A percentile compares a stretch with the other conserved stretches of the same genome.
phyloP scores from a whole-genome alignment of 2,797 vertebrate genomes.

The Dromococcyx pavoninus region DNA sequence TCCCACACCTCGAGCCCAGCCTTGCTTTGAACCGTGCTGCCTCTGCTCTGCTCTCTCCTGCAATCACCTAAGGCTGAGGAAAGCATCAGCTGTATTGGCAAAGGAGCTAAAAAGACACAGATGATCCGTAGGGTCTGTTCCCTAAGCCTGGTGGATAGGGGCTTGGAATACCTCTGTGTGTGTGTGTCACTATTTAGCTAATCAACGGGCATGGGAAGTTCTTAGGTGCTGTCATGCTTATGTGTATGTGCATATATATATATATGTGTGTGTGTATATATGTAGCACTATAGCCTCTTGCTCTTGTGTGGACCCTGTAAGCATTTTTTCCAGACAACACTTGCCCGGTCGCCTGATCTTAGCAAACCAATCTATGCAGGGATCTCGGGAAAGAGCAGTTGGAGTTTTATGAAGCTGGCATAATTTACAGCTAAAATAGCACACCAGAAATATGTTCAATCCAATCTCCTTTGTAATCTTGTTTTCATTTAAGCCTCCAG shows the following conservation, averaged over 20 bases:
- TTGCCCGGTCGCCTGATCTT: neutral
- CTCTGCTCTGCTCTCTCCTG: neutral
- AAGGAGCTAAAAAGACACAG: neutral
- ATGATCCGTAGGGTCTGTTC: accelerated
- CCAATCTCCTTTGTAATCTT: slow-evolving; percentile 57
- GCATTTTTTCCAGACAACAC: neutral
- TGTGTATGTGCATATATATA: neutral
- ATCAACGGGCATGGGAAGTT: neutral
- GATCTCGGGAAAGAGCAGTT: slow-evolving; percentile 28
- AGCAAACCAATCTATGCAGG: slow-evolving; percentile 32
- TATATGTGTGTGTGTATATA: accelerated
- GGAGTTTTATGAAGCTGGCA: slow-evolving; percentile 60
- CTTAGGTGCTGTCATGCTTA: neutral
- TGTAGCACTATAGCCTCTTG: neutral
- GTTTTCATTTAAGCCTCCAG: slow-evolving; percentile 51
- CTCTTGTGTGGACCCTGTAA: neutral
- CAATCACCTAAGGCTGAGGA: neutral
- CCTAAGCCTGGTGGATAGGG: accelerated
- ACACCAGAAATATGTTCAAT: slow-evolving; percentile 39
- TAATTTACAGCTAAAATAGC: slow-evolving; percentile 66
- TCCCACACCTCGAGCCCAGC: neutral
- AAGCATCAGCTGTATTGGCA: accelerated
- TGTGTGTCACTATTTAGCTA: neutral
- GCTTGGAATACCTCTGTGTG: neutral
- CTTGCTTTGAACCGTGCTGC: accelerated